phyloP scores from a whole-genome alignment of 2,888 invertebrate genomes.

The Ornithoptera priamus region DNA sequence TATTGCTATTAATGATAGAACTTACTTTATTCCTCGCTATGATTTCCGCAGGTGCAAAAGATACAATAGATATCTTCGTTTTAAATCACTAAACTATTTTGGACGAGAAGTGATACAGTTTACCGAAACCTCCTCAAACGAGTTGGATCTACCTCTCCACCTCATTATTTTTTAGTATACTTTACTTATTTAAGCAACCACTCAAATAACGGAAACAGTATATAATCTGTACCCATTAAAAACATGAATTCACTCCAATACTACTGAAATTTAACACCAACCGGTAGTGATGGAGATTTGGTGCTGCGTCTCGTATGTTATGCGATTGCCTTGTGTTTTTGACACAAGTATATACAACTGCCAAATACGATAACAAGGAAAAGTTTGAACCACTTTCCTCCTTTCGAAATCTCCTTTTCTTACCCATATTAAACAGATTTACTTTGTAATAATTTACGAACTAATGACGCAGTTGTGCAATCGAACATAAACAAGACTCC shows the following conservation, averaged over 20 bases:
- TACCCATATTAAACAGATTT: background rate
- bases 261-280: conserved; percentile 6
- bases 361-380: conserved; percentile 18
- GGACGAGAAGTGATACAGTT: too few relatives aligned
- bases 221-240: background rate
- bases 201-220: background rate
- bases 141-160: background rate
- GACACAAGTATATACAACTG: background rate
- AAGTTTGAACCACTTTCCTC: background rate
- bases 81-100: too few relatives aligned
- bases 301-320: conserved; percentile 1
- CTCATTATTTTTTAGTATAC: too few relatives aligned
- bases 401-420: background rate
- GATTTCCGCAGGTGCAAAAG: too few relatives aligned
- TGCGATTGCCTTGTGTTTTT: conserved; percentile 6
- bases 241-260: background rate
- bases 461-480: background rate
- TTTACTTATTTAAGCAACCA: background rate
- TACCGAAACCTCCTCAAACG: background rate
- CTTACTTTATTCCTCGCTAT: too few relatives aligned
- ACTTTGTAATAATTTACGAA: background rate
- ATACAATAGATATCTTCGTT: too few relatives aligned
- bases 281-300: background rate
- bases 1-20: too few relatives aligned
- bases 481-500: too few relatives aligned